phyloP scores from a whole-genome alignment of 2,113 vertebrate genomes.

The Cnemophilus loriae region DNA sequence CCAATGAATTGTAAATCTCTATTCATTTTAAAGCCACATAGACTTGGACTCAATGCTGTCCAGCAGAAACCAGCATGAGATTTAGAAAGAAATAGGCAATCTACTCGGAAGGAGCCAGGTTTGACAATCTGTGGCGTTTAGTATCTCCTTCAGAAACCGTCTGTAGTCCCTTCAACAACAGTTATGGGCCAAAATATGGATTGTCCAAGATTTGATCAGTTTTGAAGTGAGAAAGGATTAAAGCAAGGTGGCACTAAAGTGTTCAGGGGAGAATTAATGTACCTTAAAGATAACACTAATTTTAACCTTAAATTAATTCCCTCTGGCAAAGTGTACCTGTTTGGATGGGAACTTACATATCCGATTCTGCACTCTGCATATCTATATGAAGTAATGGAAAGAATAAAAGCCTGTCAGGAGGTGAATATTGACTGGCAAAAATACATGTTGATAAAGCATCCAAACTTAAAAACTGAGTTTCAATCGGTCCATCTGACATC shows the following conservation, averaged over 20 bases:
- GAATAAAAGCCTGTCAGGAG: background rate
- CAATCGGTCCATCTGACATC: constrained; percentile 61
- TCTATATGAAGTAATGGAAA: background rate
- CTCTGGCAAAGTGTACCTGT: background rate
- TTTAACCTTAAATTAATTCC: background rate
- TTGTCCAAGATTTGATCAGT: background rate
- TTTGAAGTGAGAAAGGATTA: background rate
- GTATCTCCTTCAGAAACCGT: background rate
- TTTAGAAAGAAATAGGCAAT: background rate
- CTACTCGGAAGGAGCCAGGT: background rate
- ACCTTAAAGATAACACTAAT: background rate
- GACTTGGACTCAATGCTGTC: background rate
- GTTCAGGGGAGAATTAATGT: background rate
- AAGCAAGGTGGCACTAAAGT: background rate
- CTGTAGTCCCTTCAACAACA: background rate
- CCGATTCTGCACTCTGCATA: background rate
- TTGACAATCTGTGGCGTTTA: background rate
- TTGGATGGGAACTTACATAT: background rate
- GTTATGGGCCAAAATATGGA: background rate
- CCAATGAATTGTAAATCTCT: constrained; percentile 18
- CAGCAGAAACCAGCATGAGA: background rate
- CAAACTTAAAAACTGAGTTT: constrained; percentile 66
- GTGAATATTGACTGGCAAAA: constrained; percentile 52
- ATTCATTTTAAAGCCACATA: background rate
- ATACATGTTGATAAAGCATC: constrained; percentile 53